Evolutionary conservation across 2,113 vertebrate genomes (phyloP).

Genomic region (Trinectes maculatus): DNA sequence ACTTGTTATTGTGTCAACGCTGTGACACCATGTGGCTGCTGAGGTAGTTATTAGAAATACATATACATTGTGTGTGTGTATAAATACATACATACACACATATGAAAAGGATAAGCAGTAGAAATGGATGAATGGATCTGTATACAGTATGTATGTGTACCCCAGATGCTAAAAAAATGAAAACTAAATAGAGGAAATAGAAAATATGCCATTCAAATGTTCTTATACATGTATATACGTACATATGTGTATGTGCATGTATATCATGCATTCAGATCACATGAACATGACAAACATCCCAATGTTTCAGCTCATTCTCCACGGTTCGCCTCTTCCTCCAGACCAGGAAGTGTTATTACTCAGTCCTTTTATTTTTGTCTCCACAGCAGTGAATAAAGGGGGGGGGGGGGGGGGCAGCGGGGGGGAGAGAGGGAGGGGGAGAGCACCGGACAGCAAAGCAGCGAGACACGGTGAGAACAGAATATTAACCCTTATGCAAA

Average conservation of each 20-base stretch:
- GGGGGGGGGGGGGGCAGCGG: conserved; percentile 25
- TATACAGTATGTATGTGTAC: not conserved
- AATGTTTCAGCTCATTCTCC: conserved; percentile 24
- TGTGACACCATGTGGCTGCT: conserved; percentile 1
- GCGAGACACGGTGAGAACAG: conserved; percentile 77
- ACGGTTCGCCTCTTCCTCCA: conserved; percentile 26
- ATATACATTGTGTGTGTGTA: too few relatives aligned
- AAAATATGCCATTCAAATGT: too few relatives aligned
- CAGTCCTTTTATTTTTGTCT: conserved; percentile 12
- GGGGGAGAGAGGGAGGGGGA: not conserved
- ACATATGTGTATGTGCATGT: not conserved
- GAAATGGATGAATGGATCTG: too few relatives aligned
- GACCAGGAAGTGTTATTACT: conserved; percentile 75
- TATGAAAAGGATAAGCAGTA: too few relatives aligned
- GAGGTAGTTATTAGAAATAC: too few relatives aligned
- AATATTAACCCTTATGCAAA: conserved; percentile 21
- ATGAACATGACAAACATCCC: not conserved
- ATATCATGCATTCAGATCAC: too few relatives aligned
- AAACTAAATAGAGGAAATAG: too few relatives aligned
- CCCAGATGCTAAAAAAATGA: too few relatives aligned
- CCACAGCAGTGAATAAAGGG: conserved; percentile 21
- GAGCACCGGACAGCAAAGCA: too few relatives aligned
- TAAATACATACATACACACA: not conserved
- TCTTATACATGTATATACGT: not conserved
- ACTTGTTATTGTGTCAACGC: not conserved